Percentiles rank a stretch among this genome's conserved stretches.
Conservation (phyloP, 2,888 invertebrate genomes). For the Yponomeuta evonymella region DNA sequence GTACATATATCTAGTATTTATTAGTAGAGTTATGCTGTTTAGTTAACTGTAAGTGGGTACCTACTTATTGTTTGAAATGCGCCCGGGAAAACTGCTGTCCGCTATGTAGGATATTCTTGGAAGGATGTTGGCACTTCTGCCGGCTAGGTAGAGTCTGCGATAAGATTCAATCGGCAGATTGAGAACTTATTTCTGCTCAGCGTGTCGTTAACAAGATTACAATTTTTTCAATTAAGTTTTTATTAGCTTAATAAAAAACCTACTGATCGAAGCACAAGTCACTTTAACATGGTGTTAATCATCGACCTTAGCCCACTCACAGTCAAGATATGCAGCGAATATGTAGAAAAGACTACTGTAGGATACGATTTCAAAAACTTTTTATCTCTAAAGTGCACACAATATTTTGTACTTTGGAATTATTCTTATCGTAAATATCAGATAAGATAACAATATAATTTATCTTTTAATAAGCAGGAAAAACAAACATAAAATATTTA, state of each 20-base stretch:
- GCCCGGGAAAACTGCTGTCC: not conserved
- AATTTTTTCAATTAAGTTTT: not conserved
- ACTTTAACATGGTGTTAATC: not conserved
- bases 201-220: not conserved
- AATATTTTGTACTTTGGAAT: too few species aligned
- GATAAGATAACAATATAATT: too few species aligned
- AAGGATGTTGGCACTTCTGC: not conserved
- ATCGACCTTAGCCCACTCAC: constrained; percentile 35
- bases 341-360: not conserved
- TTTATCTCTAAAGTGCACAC: constrained; percentile 21
- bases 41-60: constrained; percentile 3
- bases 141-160: not conserved
- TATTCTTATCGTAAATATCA: too few species aligned
- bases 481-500: too few species aligned
- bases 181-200: not conserved
- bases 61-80: constrained; percentile 6
- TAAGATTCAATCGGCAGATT: not conserved
- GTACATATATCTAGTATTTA: constrained; percentile 3
- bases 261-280: not conserved
- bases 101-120: constrained; percentile 1
- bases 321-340: constrained; percentile 39
- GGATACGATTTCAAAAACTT: constrained; percentile 30
- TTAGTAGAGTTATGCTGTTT: constrained; percentile 6
- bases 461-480: too few species aligned
- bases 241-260: not conserved